These are phyloP conservation scores for Plebejus melissa DNA, from an alignment of 2,888 invertebrate genomes.

Conservation along the genomic window DNA sequence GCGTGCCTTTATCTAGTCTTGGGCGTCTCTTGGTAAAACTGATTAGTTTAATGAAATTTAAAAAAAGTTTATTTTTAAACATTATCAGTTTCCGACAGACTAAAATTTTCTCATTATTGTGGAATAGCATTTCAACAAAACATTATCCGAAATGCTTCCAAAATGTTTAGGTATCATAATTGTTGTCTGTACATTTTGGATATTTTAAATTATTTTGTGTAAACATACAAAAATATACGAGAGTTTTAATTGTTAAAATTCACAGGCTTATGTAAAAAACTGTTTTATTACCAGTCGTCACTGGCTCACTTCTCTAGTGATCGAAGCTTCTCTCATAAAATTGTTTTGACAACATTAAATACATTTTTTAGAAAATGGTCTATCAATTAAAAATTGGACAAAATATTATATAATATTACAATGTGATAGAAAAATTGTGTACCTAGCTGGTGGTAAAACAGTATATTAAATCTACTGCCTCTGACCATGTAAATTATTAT, in stretches of 20 bases:
- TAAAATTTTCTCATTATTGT: background rate
- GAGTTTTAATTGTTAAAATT: background rate
- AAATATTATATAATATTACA: background rate
- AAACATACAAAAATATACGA: background rate
- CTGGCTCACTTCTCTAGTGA: no score
- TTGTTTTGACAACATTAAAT: no score
- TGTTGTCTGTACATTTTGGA: no score
- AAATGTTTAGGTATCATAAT: no score
- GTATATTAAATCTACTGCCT: background rate
- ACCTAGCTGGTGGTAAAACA: background rate
- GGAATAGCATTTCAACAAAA: no score
- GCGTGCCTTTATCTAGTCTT: conserved; percentile 25
- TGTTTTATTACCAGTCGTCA: background rate
- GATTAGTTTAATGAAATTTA: conserved; percentile 24
- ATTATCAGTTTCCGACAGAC: background rate
- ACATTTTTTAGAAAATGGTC: no score
- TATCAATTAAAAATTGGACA: background rate
- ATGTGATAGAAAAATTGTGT: background rate
- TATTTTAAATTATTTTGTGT: no score
- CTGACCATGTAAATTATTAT: background rate
- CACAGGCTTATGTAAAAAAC: background rate
- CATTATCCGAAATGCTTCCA: no score
- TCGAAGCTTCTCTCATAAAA: no score
- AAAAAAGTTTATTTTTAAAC: background rate
- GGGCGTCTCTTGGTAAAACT: conserved; percentile 25